These are phyloP conservation scores for Mesoligia furuncula DNA, from an alignment of 2,888 invertebrate species.

Conservation along the genomic window DNA sequence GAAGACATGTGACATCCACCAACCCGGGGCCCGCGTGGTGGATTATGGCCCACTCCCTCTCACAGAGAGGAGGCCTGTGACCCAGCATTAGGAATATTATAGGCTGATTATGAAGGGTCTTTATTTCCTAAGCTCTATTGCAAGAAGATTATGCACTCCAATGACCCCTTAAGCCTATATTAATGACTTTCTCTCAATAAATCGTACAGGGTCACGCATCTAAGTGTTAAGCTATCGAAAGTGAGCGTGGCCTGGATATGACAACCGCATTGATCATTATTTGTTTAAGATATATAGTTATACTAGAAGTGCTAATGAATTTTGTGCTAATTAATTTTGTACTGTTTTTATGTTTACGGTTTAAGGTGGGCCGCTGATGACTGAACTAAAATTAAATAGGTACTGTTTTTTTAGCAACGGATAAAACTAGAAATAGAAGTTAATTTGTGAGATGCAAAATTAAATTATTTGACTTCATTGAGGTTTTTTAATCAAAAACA, in stretches of 20 bases:
- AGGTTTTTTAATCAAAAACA: not conserved
- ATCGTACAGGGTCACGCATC: slow-evolving; percentile 60
- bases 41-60: too few species aligned
- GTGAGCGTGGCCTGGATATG: slow-evolving; percentile 66
- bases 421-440: not conserved
- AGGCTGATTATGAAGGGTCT: too few species aligned
- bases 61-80: too few species aligned
- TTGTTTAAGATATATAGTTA: slow-evolving; percentile 21
- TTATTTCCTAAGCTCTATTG: not conserved
- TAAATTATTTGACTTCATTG: not conserved
- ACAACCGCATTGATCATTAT: slow-evolving; percentile 68
- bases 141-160: slow-evolving; percentile 25
- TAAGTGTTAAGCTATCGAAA: slow-evolving; percentile 59
- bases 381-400: too few species aligned
- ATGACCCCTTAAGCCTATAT: slow-evolving; percentile 18
- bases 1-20: too few species aligned
- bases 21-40: too few species aligned
- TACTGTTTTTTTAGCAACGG: not conserved
- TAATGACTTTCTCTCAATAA: slow-evolving; percentile 63
- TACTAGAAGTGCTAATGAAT: slow-evolving; percentile 38
- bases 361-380: too few species aligned
- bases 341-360: not conserved
- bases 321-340: too few species aligned
- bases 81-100: too few species aligned
- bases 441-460: not conserved